A percentile compares a stretch with the other conserved stretches of the same genome.
phyloP scores from a whole-genome alignment of 2,888 invertebrate species.

The Dermolepida albohirtum region DNA sequence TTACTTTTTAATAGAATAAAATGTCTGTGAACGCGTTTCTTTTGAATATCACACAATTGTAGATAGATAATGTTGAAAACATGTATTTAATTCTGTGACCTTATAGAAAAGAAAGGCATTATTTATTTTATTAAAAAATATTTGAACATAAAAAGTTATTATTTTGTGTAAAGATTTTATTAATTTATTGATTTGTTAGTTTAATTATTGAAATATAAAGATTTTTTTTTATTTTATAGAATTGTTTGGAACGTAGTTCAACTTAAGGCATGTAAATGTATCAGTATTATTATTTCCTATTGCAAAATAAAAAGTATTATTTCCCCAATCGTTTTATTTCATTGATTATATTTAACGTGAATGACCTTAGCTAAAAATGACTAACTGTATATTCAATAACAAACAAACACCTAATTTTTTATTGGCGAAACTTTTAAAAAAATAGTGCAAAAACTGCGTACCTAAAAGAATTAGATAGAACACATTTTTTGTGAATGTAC shows the following conservation, averaged over 20 bases:
- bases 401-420: neutral
- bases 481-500: no score
- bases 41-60: no score
- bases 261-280: slow-evolving; percentile 60
- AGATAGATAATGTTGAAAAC: slow-evolving; percentile 3
- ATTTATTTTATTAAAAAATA: slow-evolving; percentile 17
- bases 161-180: slow-evolving; percentile 43
- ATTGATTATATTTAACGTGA: neutral
- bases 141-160: slow-evolving; percentile 10
- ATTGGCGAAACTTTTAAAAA: no score
- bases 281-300: slow-evolving; percentile 62
- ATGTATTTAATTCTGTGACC: slow-evolving; percentile 11
- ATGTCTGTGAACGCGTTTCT: no score
- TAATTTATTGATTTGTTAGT: slow-evolving; percentile 57
- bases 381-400: slow-evolving; percentile 16
- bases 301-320: slow-evolving; percentile 53
- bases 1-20: slow-evolving; percentile 3
- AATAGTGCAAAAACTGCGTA: no score
- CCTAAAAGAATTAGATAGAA: no score
- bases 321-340: slow-evolving; percentile 9
- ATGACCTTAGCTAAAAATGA: neutral
- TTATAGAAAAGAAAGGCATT: slow-evolving; percentile 1
- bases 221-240: slow-evolving; percentile 46
- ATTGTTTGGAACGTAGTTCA: slow-evolving; percentile 48
- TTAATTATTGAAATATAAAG: slow-evolving; percentile 51